Evolutionary conservation across 2,113 vertebrate genomes (phyloP).

Genomic region (Hydrochoerus hydrochaeris): DNA sequence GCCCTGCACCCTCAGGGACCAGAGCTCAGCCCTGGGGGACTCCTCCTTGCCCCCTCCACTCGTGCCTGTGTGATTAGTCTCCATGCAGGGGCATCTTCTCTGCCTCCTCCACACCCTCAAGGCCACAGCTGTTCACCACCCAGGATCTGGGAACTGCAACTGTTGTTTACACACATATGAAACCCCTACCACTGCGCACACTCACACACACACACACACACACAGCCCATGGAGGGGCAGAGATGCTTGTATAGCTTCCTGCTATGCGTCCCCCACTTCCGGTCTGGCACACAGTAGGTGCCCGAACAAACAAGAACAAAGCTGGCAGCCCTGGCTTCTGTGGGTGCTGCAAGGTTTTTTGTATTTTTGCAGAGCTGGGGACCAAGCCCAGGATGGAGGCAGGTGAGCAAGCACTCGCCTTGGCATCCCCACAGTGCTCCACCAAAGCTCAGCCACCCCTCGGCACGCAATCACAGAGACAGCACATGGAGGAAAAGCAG

Average conservation of each 20-base stretch:
- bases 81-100: not conserved
- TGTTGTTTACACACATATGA: too few relatives aligned
- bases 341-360: not conserved
- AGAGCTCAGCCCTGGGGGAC: not conserved
- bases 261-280: not conserved
- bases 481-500: slow-evolving; percentile 49
- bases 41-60: not conserved
- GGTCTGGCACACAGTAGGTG: not conserved
- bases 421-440: not conserved
- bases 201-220: not conserved
- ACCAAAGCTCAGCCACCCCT: not conserved
- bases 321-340: not conserved
- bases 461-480: not conserved
- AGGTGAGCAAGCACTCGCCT: too few relatives aligned
- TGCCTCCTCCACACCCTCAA: too few relatives aligned
- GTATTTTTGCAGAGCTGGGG: not conserved
- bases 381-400: not conserved
- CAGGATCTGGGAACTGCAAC: too few relatives aligned
- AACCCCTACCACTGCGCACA: not conserved
- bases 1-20: not conserved
- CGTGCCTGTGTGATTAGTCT: not conserved
- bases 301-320: not conserved
- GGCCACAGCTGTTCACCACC: too few relatives aligned
- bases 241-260: not conserved
- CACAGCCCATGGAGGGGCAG: not conserved